Base-by-base conservation (phyloP, 2,888 invertebrate genomes). In the Stenotaenia linearis region DNA sequence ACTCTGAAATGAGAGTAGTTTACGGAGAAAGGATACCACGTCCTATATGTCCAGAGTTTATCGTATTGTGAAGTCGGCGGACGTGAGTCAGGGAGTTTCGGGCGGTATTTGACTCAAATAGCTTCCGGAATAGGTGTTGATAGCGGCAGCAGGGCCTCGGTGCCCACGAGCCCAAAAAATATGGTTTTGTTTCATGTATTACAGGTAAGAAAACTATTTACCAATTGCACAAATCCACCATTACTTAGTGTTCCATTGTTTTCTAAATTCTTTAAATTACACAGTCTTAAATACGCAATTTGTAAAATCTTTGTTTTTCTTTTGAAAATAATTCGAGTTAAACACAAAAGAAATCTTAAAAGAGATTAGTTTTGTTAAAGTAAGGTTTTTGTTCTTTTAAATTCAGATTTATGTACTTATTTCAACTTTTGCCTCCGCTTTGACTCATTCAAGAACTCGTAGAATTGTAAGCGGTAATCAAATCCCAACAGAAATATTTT, bases 161-260 rank as follows among this genome's bases (percentile, higher is more conserved):
- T 61, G 61, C 61, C 61, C 61, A 61, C 61, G 12, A 61, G 61
- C 61, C 61, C 23, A 61, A 61, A 61, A 61, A 61, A 61, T 61
- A 61, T 61, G 61, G 15, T 61, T 28, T 61, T 28, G 23, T 25
- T 61, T 12, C 61, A 61, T 28, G 23, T 61, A 23, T 10, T 61
- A 15, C 23, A 61, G 61, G 61, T 61, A 61, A 61, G 61, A 61
- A 61, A 23, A 23, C 28, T 5, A 7, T 45, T 45, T 15, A 4
- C 12, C 12, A 45, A n/a, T n/a, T n/a, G n/a, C n/a, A n/a, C n/a
- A n/a, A n/a, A n/a, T n/a, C n/a, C n/a, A n/a, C n/a, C 18, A 9
- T n/a, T 12, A 50, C 18, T 50, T 50, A 50, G n/a, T n/a, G 4
- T 40, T 7, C 9, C 9, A 9, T 32, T 32, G 32, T 32, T 32